These are phyloP conservation scores for Teinopalpus imperialis DNA, from an alignment of 2,888 invertebrate species.

Conservation along the genomic window DNA sequence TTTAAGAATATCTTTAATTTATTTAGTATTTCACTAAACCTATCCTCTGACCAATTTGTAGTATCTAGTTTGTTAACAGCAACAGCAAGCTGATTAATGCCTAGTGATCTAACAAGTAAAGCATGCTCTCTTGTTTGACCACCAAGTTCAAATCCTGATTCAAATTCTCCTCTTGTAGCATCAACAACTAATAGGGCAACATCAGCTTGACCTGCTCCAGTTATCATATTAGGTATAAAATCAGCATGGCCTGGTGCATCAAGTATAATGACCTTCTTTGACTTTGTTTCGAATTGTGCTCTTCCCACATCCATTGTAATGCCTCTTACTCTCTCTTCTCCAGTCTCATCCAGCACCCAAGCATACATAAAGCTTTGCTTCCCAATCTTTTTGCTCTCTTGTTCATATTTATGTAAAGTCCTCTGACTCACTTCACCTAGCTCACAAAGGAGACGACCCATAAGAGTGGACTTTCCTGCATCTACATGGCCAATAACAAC, in stretches of 20 bases:
- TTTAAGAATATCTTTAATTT: constrained; percentile 92
- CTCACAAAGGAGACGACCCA: constrained; percentile 95
- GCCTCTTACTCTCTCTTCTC: constrained; percentile 97
- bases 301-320: constrained; percentile 99
- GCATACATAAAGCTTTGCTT: constrained; percentile 99
- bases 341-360: constrained; percentile 99
- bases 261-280: constrained; percentile 90
- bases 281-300: constrained; percentile 94
- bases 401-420: constrained; percentile 97
- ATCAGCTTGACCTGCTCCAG: constrained; percentile 98
- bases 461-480: constrained; percentile 97
- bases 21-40: constrained; percentile 93
- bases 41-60: constrained; percentile 93
- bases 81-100: constrained; percentile 96
- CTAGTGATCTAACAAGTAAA: constrained; percentile 92
- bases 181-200: constrained; percentile 98
- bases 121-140: constrained; percentile 99
- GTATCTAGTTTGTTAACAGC: constrained; percentile 99
- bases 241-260: constrained; percentile 99
- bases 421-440: constrained; percentile 93
- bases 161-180: constrained; percentile 98
- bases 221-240: constrained; percentile 99
- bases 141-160: constrained; percentile 98
- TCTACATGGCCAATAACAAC: constrained; percentile 98
- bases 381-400: constrained; percentile 97